Conservation (phyloP, 2,888 invertebrate species). For the Hirtodrosophila trivittata region DNA sequence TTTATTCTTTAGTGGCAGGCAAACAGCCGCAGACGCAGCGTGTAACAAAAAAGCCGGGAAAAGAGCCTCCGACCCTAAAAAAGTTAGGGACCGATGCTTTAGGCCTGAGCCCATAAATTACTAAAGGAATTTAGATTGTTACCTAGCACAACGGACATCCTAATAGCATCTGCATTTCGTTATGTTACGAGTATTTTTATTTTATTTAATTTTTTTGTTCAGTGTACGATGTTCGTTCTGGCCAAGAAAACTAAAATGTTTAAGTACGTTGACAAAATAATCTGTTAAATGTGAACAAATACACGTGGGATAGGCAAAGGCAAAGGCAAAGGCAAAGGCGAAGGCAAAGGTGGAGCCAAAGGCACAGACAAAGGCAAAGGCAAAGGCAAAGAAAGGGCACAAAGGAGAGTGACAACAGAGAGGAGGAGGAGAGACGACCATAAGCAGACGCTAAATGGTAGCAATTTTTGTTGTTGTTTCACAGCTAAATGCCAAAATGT, state of each 20-base stretch:
- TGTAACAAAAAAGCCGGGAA: constrained; percentile 20
- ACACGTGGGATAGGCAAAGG: constrained; percentile 14
- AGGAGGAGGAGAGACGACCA: constrained; percentile 20
- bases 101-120: constrained; percentile 58
- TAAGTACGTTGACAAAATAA: constrained; percentile 70
- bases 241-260: constrained; percentile 56
- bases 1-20: constrained; percentile 56
- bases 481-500: constrained; percentile 67
- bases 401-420: background rate
- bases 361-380: no score
- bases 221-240: no score
- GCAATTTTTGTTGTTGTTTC: constrained; percentile 35
- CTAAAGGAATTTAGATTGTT: constrained; percentile 70
- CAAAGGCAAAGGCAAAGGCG: no score
- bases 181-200: constrained; percentile 8
- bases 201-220: constrained; percentile 3
- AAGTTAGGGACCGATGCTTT: background rate
- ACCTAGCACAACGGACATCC: constrained; percentile 48
- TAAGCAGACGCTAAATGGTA: constrained; percentile 53
- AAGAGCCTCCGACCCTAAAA: constrained; percentile 11
- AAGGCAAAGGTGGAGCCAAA: no score
- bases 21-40: constrained; percentile 44
- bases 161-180: constrained; percentile 31
- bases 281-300: constrained; percentile 65
- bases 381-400: no score